Evolutionary conservation across 2,113 vertebrate genomes (phyloP).

Genomic region (Austrofundulus limnaeus): DNA sequence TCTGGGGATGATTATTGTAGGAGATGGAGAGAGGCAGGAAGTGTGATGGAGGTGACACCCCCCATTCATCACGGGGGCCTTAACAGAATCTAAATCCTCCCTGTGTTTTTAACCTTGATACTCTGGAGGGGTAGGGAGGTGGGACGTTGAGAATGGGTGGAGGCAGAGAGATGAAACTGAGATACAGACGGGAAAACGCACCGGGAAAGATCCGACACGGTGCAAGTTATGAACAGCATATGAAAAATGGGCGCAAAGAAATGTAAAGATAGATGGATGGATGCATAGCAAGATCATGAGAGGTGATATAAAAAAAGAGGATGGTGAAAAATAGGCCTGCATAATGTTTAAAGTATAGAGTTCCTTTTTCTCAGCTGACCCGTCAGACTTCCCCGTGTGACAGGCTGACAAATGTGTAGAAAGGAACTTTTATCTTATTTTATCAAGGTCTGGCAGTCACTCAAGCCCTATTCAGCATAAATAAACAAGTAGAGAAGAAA

Average conservation of each 20-base stretch:
- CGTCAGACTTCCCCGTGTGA: constrained; percentile 63
- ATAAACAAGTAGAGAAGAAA: constrained; percentile 75
- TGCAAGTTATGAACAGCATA: constrained; percentile 22
- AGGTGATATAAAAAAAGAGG: constrained; percentile 15
- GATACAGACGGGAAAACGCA: constrained; percentile 9
- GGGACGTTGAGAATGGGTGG: constrained; percentile 10
- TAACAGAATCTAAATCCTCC: constrained; percentile 76
- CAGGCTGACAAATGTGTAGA: constrained; percentile 77
- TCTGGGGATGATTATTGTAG: constrained; percentile 63
- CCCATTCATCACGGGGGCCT: constrained; percentile 69
- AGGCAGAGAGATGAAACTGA: constrained; percentile 27
- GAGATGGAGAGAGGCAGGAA: constrained; percentile 65
- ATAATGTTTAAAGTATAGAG: constrained; percentile 53
- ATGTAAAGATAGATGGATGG: constrained; percentile 44
- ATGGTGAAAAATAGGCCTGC: constrained; percentile 43
- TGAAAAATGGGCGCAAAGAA: constrained; percentile 4
- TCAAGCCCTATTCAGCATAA: constrained; percentile 78
- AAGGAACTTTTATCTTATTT: constrained; percentile 80
- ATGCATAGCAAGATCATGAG: constrained; percentile 32
- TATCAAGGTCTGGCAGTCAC: constrained; percentile 80
- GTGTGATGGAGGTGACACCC: constrained; percentile 57
- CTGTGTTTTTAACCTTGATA: constrained; percentile 77
- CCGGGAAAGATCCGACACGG: constrained; percentile 26
- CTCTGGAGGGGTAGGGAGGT: constrained; percentile 31
- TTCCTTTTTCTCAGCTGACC: constrained; percentile 53